phyloP scores from a whole-genome alignment of 2,888 invertebrate genomes.

The Phaonia tiefii region DNA sequence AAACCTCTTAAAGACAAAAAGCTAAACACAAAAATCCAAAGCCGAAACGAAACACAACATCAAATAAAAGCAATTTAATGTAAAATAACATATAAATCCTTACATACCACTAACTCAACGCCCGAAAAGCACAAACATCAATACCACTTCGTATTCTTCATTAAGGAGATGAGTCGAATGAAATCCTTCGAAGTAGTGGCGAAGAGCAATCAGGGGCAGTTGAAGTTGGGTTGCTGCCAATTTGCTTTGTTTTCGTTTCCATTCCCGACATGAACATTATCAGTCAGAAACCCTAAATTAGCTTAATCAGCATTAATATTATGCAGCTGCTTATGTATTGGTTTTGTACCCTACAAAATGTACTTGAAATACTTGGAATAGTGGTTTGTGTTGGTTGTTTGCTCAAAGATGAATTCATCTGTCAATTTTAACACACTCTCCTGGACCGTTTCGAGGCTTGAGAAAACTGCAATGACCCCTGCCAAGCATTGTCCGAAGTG shows the following conservation, averaged over 20 bases:
- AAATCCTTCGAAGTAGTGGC: conserved; percentile 2
- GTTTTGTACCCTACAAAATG: not conserved
- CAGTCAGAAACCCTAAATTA: conserved; percentile 56
- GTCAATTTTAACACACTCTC: too few species aligned
- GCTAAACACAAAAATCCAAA: conserved; percentile 6
- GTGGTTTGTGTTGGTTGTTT: too few species aligned
- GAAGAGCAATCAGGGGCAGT: not conserved
- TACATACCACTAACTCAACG: not conserved
- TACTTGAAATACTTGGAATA: too few species aligned
- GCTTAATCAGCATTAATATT: conserved; percentile 54
- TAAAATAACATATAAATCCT: conserved; percentile 60
- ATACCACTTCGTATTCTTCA: conserved; percentile 2
- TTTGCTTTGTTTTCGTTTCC: not conserved
- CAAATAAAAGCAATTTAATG: conserved; percentile 53
- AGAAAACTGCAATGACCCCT: too few species aligned
- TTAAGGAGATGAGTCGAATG: conserved; percentile 5
- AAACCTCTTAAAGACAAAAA: conserved; percentile 27
- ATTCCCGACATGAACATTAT: conserved; percentile 39
- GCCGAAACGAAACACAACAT: conserved; percentile 28
- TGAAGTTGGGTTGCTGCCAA: not conserved
- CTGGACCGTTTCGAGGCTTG: too few species aligned
- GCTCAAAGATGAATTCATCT: too few species aligned
- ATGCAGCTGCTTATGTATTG: conserved; percentile 42
- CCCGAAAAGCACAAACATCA: not conserved
- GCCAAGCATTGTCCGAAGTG: too few species aligned